Conservation (phyloP, 2,113 vertebrate genomes). For the Melierax canorus region DNA sequence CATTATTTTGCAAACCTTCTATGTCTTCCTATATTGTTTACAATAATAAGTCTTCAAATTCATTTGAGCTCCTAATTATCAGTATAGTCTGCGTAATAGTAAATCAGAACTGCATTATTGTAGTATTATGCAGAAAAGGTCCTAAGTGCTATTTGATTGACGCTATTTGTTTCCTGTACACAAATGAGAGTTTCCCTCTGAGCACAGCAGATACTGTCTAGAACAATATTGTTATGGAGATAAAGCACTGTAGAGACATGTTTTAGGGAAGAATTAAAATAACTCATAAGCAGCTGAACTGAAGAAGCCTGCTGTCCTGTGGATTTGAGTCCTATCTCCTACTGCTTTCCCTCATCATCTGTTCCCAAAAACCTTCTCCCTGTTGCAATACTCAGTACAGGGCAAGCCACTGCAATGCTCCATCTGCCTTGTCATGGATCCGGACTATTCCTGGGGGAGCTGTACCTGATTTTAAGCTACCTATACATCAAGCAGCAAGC, state of each 20-base stretch:
- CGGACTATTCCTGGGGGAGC: not conserved
- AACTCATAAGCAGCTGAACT: not conserved
- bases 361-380: not conserved
- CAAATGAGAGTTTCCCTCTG: constrained; percentile 6
- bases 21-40: not conserved
- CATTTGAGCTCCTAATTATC: constrained; percentile 9
- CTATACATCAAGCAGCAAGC: not conserved
- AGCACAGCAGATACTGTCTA: constrained; percentile 24
- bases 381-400: not conserved
- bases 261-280: not conserved
- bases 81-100: not conserved
- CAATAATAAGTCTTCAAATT: not conserved
- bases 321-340: not conserved
- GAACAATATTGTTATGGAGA: not conserved
- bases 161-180: constrained; percentile 1
- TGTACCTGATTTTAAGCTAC: not conserved
- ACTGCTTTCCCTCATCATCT: not conserved
- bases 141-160: constrained; percentile 14
- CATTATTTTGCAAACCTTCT: not conserved
- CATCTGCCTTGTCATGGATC: not conserved
- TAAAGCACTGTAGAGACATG: not conserved
- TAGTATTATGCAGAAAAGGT: constrained; percentile 4
- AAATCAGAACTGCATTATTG: not conserved
- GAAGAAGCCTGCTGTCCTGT: not conserved
- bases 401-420: not conserved